These are phyloP conservation scores for Chloropsis cyanopogon DNA, from an alignment of 2,113 vertebrate species.

Conservation along the genomic window DNA sequence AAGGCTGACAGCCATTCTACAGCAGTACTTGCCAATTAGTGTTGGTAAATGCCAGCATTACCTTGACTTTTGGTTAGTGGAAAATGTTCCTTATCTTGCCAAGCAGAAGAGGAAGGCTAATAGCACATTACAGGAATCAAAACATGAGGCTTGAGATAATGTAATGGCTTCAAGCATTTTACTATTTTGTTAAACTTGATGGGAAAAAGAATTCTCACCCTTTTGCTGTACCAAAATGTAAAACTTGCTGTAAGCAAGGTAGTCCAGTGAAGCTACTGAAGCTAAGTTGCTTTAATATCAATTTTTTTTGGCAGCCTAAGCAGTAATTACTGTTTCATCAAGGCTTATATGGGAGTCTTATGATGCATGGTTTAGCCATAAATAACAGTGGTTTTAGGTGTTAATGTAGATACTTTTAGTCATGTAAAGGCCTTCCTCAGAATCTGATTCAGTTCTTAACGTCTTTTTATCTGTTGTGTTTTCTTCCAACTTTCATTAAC, in stretches of 20 bases:
- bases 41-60: neutral
- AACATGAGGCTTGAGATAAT: neutral
- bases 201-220: neutral
- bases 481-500: constrained; percentile 32
- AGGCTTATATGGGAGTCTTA: neutral
- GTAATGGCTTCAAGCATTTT: neutral
- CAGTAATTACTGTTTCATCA: constrained; percentile 21
- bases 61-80: neutral
- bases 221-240: neutral
- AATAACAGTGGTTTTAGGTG: neutral
- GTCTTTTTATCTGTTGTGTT: constrained; percentile 13
- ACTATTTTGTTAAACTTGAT: neutral
- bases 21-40: neutral
- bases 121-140: neutral
- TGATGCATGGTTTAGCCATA: neutral
- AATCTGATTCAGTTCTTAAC: neutral
- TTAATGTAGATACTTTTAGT: neutral
- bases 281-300: neutral
- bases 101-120: constrained; percentile 1
- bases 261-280: neutral
- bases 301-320: constrained; percentile 9
- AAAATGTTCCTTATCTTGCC: constrained; percentile 1
- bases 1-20: neutral
- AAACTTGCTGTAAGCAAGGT: neutral
- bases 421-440: neutral